These are phyloP conservation scores for Helobdella robusta DNA, from an alignment of 2,888 invertebrate genomes.

Conservation along the genomic window DNA sequence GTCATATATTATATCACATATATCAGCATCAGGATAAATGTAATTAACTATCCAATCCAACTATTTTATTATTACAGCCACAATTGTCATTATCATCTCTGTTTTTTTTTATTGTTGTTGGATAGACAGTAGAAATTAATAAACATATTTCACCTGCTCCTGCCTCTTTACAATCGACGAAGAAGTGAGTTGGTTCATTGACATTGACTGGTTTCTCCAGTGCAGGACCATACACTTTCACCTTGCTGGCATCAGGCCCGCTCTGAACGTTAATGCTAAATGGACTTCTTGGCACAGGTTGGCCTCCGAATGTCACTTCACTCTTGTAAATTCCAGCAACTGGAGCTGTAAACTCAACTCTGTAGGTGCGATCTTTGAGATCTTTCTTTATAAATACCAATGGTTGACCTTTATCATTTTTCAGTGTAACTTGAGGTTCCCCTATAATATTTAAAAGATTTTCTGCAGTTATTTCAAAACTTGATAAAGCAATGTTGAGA, in stretches of 20 bases:
- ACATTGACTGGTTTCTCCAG: constrained; percentile 69
- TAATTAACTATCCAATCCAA: too few species aligned
- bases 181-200: constrained; percentile 68
- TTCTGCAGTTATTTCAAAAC: too few species aligned
- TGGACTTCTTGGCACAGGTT: constrained; percentile 26
- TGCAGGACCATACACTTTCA: constrained; percentile 43
- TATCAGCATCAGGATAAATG: too few species aligned
- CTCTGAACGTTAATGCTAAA: constrained; percentile 18
- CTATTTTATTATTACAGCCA: too few species aligned
- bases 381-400: constrained; percentile 15
- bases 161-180: constrained; percentile 72
- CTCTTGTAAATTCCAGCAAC: constrained; percentile 22
- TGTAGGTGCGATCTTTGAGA: constrained; percentile 64
- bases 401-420: constrained; percentile 23
- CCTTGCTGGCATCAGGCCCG: constrained; percentile 24
- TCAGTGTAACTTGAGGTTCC: constrained; percentile 24
- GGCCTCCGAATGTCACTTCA: constrained; percentile 20
- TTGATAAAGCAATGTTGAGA: too few species aligned
- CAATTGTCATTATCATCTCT: too few species aligned
- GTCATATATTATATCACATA: too few species aligned
- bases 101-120: too few species aligned
- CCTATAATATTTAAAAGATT: constrained; percentile 17
- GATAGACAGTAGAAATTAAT: too few species aligned
- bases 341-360: constrained; percentile 39
- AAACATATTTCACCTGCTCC: constrained; percentile 61